A percentile compares a stretch with the other conserved stretches of the same genome.
These are phyloP conservation scores for Stegodyphus dumicola DNA, from an alignment of 1,140 invertebrate genomes.

Conservation along the genomic window DNA sequence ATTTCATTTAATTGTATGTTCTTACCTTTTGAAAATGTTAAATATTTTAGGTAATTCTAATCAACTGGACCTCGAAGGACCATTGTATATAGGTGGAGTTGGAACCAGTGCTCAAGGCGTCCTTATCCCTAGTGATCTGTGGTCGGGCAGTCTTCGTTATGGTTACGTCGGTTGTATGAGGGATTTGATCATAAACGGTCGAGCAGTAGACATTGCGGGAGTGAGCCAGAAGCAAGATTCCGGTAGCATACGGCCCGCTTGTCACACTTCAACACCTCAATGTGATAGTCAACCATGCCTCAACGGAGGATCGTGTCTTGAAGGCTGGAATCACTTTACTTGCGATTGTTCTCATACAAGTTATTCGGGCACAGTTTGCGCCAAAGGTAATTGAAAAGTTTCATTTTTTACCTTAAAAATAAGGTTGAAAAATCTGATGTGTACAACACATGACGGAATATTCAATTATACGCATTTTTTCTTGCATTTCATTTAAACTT, in stretches of 20 bases:
- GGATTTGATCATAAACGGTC: slow-evolving; percentile 92
- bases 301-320: slow-evolving; percentile 87
- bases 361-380: slow-evolving; percentile 92
- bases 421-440: no score
- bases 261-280: slow-evolving; percentile 82
- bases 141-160: slow-evolving; percentile 87
- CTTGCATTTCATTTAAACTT: no score
- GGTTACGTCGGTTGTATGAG: slow-evolving; percentile 96
- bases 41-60: slow-evolving; percentile 79
- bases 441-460: no score
- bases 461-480: no score
- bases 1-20: no score
- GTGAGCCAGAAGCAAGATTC: slow-evolving; percentile 91
- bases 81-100: slow-evolving; percentile 89
- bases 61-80: slow-evolving; percentile 87
- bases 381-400: slow-evolving; percentile 75
- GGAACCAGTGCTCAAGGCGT: slow-evolving; percentile 72
- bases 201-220: slow-evolving; percentile 88
- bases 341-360: slow-evolving; percentile 94
- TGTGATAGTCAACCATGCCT: slow-evolving; percentile 89
- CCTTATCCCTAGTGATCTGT: slow-evolving; percentile 85
- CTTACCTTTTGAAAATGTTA: no score
- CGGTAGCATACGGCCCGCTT: slow-evolving; percentile 87
- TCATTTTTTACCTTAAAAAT: no score
- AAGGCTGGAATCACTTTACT: slow-evolving; percentile 96